Evolutionary conservation across 1,140 invertebrate species (phyloP), one percentile per base, ranked within the genome.

Genomic region (Hycleus cichorii): DNA sequence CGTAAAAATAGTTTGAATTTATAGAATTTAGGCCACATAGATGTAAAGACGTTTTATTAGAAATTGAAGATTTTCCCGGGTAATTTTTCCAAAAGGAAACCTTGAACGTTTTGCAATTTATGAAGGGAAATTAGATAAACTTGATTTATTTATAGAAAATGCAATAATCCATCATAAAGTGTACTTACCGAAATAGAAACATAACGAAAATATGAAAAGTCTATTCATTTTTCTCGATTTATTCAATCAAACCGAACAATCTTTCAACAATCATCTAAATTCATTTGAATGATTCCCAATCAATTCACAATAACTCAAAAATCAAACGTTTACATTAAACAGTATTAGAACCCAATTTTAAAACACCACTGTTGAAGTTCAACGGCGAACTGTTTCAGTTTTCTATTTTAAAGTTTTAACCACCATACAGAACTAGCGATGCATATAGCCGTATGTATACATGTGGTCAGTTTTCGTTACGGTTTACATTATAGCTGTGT

Each of bases 391-490:
- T 53, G 42, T 43, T 27, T 53, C 11, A 26, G 51, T 45, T 53
- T 32, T 45, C 51, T 53, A 53, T 53, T 53, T 53, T 53, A 53
- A 53, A 45, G 51, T 53, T 53, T 46, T 53, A 32, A 53, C 51
- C 51, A 53, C 51, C 51, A 53, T 45, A 32, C 42, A 53, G 42
- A 46, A 53, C 51, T 38, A 53, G 42, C 51, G 42, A 46, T 53
- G 51, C 51, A 53, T 53, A 32, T 32, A 32, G 32, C 32, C 32
- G 4, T 4, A 5, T 5, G 8, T 52, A 38, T 53, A 27, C 40
- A 44, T 44, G 24, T 45, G 42, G 50, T 53, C 50, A 53, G 38
- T 45, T 32, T 26, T 26, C 51, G 51, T 46, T 46, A 53, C 51
- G 43, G 42, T 45, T 38, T 52, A 38, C 3, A 45, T 38, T 32